Conservation (phyloP, 2,888 invertebrate species). For the Syrista parreyssii region DNA sequence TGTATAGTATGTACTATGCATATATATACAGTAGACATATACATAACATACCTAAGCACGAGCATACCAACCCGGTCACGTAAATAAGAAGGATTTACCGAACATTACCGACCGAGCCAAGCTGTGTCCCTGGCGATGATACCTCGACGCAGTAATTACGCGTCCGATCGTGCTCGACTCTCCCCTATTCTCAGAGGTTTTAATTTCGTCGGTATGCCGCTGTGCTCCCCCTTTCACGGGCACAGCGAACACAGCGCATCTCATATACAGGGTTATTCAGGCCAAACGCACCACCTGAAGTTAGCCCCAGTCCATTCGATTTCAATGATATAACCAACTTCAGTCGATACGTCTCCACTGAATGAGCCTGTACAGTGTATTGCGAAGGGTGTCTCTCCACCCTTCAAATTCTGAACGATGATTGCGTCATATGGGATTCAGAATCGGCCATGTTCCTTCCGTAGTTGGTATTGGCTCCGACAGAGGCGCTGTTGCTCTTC, state of each 20-base stretch:
- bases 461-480: not conserved
- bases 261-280: not conserved
- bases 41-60: not conserved
- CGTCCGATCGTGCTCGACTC: slow-evolving; percentile 23
- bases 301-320: not conserved
- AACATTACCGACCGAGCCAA: slow-evolving; percentile 32
- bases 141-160: slow-evolving; percentile 40
- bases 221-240: not conserved
- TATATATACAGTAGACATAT: not conserved
- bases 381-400: not conserved
- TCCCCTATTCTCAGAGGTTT: slow-evolving; percentile 37
- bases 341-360: not conserved
- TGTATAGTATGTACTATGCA: not conserved
- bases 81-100: slow-evolving; percentile 41
- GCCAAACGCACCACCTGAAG: not conserved
- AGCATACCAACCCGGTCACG: slow-evolving; percentile 27
- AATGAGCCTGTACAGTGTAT: not conserved
- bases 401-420: not conserved
- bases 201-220: slow-evolving; percentile 47
- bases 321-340: not conserved
- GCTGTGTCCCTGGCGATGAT: slow-evolving; percentile 29
- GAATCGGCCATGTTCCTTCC: not conserved
- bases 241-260: not conserved
- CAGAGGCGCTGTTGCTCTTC: not conserved
- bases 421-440: not conserved